Conservation (phyloP, 1,140 invertebrate genomes). For the Trypoxylus dichotomus region DNA sequence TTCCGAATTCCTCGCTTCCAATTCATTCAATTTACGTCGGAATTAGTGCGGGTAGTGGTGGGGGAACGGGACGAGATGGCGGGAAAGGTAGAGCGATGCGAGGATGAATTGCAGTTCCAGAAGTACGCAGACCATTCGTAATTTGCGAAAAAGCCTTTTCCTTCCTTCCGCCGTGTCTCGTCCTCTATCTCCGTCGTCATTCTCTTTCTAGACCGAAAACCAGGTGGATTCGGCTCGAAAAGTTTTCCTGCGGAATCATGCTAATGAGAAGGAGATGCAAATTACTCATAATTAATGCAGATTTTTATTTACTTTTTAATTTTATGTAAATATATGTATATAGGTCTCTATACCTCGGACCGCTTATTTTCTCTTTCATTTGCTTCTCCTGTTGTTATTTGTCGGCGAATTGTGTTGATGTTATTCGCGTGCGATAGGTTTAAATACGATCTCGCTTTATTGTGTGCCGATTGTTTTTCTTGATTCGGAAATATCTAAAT, state of each 20-base stretch:
- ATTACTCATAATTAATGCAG: constrained; percentile 21
- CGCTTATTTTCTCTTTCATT: constrained; percentile 7
- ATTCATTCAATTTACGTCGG: constrained; percentile 24
- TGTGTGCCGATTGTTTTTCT: not conserved
- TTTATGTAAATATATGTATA: constrained; percentile 20
- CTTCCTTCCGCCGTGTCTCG: not conserved
- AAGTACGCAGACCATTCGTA: constrained; percentile 20
- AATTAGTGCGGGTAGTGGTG: not conserved
- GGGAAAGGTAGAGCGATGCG: not conserved
- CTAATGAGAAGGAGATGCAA: constrained; percentile 12
- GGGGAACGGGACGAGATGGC: not conserved
- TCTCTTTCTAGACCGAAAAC: constrained; percentile 3
- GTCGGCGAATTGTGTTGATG: not conserved
- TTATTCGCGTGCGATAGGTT: not conserved
- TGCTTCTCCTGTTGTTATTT: not conserved
- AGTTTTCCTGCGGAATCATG: not conserved
- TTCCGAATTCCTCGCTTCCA: not conserved
- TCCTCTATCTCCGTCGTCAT: not conserved
- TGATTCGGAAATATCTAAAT: not conserved
- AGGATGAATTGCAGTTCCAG: constrained; percentile 2
- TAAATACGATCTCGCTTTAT: not conserved
- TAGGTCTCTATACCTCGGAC: not conserved
- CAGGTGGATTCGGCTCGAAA: not conserved
- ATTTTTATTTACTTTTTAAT: constrained; percentile 29
- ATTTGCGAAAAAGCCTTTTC: constrained; percentile 7